Base-by-base conservation (phyloP, 2,797 vertebrate species). In the Gymnothorax reevesii region DNA sequence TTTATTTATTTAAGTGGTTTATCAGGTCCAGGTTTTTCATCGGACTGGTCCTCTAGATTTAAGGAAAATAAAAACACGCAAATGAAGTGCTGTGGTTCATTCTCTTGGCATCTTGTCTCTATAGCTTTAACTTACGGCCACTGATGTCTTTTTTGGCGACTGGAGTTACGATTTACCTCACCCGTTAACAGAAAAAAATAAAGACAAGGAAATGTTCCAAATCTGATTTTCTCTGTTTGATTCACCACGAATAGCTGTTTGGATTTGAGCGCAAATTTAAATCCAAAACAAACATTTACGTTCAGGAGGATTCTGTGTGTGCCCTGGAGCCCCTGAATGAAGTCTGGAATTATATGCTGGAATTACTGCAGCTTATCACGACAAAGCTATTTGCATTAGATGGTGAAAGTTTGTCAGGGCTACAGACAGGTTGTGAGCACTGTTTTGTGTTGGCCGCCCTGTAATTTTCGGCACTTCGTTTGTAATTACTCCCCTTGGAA, bases 201-300 rank as follows among this genome's bases (percentile, higher is more conserved):
- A 5, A 33, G 10, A 49, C 66, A 73, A 66, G 17, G 9, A n/a
- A 75, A 89, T 85, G 86, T 88, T 89, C 86, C 52, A 3, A 3
- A 7, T 52, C 62, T 75, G 87, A 10, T 87, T 90, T 87, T 49
- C 80, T 90, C 88, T 84, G 57, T 84, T 79, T 85, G 55, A 83
- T 86, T 82, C 84, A 87, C 83, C 60, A 79, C 88, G 86, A 86
- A 87, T 87, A 93, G 90, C 87, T 90, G 88, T 90, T 82, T 13
- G 0, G 73, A 79, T 85, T 57, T 90, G 84, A 88, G 84, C 79
- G 84, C 17, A 80, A 80, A 80, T 54, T n/a, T 52, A n/a, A 2
- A 60, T 59, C 17, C n/a, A 83, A 83, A 60, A 60, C 52, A 83
- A 57, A 83, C 82, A 57, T 83, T 42, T 42, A 42, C 33, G 33